Percentiles rank a stretch among this genome's conserved stretches.
Conservation (phyloP, 2,888 invertebrate species). For the Plebejus anna region DNA sequence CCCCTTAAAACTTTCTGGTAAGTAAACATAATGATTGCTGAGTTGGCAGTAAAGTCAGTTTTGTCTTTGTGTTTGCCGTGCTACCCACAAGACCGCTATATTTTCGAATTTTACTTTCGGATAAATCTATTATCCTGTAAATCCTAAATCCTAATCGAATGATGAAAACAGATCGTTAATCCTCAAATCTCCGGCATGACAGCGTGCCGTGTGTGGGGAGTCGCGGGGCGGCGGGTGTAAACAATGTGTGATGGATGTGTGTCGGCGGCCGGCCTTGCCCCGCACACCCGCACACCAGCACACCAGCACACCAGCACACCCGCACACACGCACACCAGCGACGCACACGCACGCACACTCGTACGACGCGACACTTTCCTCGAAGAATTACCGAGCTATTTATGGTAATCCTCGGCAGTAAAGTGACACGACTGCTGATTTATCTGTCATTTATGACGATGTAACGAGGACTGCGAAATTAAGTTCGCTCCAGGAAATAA, state of each 20-base stretch:
- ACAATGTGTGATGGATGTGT: constrained; percentile 9
- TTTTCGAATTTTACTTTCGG: not conserved
- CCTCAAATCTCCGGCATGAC: not conserved
- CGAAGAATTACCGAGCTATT: not conserved
- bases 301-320: not conserved
- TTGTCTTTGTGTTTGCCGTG: no score
- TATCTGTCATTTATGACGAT: not conserved
- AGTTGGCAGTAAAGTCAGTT: no score
- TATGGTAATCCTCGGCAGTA: constrained; percentile 7
- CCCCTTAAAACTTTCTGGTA: not conserved
- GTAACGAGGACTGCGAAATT: not conserved
- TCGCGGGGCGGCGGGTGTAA: not conserved
- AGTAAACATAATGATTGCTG: no score
- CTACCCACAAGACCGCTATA: not conserved
- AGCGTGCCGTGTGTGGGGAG: not conserved
- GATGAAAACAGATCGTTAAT: not conserved
- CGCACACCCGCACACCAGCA: not conserved
- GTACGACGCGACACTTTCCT: not conserved
- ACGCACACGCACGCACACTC: not conserved
- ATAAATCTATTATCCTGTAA: not conserved
- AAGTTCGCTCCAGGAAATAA: not conserved
- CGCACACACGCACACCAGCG: not conserved
- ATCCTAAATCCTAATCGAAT: not conserved
- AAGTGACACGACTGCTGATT: constrained; percentile 5
- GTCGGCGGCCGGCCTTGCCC: constrained; percentile 4